Base-by-base conservation (phyloP, 2,113 vertebrate genomes). In the Labeo catla region DNA sequence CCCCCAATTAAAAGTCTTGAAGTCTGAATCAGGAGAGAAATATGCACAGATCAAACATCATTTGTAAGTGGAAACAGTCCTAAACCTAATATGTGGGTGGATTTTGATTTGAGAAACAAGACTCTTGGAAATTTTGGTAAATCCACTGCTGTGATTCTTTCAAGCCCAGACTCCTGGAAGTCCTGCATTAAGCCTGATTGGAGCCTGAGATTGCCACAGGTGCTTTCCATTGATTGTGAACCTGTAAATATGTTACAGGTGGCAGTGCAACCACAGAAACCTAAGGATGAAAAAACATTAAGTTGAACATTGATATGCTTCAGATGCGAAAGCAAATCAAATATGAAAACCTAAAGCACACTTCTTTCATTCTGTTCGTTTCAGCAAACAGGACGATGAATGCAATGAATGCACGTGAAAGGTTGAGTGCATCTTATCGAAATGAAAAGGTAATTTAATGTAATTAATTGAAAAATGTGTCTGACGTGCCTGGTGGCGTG, bases 381-480 rank as follows among this genome's bases (percentile, higher is more conserved):
- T 39, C 76, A 74, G 45, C 45, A 49, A 72, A 72, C 39, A 36
- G 49, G 23, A 19, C 23, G 10, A 72, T 72, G 4, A 36, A 21
- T 72, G 77, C 15, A 15, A 43, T 61, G 54, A 12, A 61, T 49
- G 78, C 13, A 6, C 10, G 78, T 6, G 73, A 76, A 9, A 65
- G 59, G 57, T 19, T 63, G 57, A 80, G 77, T 79, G 77, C 52
- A 79, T 59, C 19, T 59, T 8, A 65, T 34, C 23, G 21, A 45
- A 66, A 66, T 23, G 19, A 10, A 81, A 65, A 81, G 39, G 13
- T 49, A 66, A 63, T 61, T 57, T 45, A 6, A 16, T 9, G 12
- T 80, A 63, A 81, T 81, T 23, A 49, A 65, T 47, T 63, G 78
- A 76, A 39, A 28, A 81, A 49, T 47, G 65, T 16, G n/a, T 16